phyloP scores from a whole-genome alignment of 1,140 invertebrate species.

The Drosophila biarmipes region DNA sequence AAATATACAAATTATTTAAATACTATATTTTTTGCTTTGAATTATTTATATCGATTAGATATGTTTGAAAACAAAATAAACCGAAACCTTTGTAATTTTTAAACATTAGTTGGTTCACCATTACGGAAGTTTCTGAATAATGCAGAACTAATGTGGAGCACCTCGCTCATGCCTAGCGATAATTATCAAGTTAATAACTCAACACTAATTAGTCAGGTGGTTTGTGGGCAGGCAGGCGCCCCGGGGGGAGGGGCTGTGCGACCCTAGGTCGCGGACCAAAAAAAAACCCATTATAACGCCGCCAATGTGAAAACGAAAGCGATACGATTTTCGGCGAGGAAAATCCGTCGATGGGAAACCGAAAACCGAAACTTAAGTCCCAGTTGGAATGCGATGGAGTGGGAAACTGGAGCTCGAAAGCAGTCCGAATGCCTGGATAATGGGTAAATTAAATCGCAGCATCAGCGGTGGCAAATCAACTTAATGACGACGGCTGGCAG shows the following conservation, averaged over 20 bases:
- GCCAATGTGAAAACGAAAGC: conserved; percentile 50
- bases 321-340: conserved; percentile 41
- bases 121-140: neutral
- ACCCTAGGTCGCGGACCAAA: conserved; percentile 44
- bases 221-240: conserved; percentile 4
- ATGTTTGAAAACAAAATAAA: too few species aligned
- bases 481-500: conserved; percentile 60
- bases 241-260: neutral
- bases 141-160: conserved; percentile 23
- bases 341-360: conserved; percentile 25
- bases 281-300: conserved; percentile 7
- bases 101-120: neutral
- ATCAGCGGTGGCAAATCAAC: conserved; percentile 53
- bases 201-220: conserved; percentile 56
- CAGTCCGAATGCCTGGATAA: conserved; percentile 39
- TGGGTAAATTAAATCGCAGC: conserved; percentile 69
- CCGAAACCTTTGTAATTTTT: neutral
- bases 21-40: too few species aligned
- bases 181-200: conserved; percentile 62
- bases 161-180: conserved; percentile 45
- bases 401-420: conserved; percentile 64
- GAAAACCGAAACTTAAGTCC: neutral
- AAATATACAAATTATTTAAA: too few species aligned
- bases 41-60: too few species aligned
- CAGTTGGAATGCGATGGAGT: conserved; percentile 11